Percentiles rank a stretch among this genome's conserved stretches.
phyloP scores from a whole-genome alignment of 2,888 invertebrate species.

The Teinopalpus imperialis region DNA sequence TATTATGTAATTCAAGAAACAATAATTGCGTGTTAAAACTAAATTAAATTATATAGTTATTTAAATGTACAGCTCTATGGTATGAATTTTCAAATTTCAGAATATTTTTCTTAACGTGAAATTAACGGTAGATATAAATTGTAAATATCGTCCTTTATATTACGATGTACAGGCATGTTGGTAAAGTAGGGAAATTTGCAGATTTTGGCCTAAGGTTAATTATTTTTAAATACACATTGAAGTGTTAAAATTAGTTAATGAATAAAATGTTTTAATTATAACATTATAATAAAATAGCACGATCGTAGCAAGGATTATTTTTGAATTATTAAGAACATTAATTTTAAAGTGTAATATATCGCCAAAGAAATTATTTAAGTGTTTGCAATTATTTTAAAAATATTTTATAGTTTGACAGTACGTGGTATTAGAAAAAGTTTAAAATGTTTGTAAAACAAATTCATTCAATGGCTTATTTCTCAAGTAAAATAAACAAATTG shows the following conservation, averaged over 20 bases:
- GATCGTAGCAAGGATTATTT: slow-evolving; percentile 8
- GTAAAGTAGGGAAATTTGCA: slow-evolving; percentile 36
- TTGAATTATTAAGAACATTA: slow-evolving; percentile 9
- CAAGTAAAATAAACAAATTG: slow-evolving; percentile 5
- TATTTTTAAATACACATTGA: slow-evolving; percentile 27
- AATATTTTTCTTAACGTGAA: slow-evolving; percentile 55
- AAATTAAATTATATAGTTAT: slow-evolving; percentile 34
- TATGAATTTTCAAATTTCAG: slow-evolving; percentile 45
- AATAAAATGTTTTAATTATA: slow-evolving; percentile 6
- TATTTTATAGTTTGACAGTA: neutral
- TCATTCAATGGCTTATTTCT: slow-evolving; percentile 15
- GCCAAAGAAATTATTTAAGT: slow-evolving; percentile 4
- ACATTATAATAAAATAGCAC: slow-evolving; percentile 1
- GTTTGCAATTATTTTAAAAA: slow-evolving; percentile 6
- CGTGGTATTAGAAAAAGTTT: neutral
- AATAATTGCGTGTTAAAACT: slow-evolving; percentile 19
- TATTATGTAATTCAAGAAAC: slow-evolving; percentile 12
- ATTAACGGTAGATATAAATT: slow-evolving; percentile 40
- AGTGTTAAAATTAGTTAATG: slow-evolving; percentile 9
- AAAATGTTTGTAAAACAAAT: slow-evolving; percentile 18
- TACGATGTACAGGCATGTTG: slow-evolving; percentile 46
- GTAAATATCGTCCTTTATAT: slow-evolving; percentile 51
- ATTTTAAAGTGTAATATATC: slow-evolving; percentile 1
- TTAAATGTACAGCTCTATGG: slow-evolving; percentile 50
- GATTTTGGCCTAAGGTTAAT: slow-evolving; percentile 32